Evolutionary conservation across 2,113 vertebrate species (phyloP).

Genomic region (Labeo catla): DNA sequence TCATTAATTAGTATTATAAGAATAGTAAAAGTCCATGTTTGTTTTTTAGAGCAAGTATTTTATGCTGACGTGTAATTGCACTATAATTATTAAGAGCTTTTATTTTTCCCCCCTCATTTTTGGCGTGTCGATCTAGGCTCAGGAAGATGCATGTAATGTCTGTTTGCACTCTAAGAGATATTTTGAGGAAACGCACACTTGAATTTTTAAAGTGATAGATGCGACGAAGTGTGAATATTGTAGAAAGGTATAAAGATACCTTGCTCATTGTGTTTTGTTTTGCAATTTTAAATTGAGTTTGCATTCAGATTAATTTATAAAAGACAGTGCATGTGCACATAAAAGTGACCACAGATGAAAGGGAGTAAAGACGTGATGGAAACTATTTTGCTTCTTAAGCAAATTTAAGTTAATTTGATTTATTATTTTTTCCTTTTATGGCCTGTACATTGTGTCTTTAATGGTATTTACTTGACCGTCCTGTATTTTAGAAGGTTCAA

Average conservation of each 20-base stretch:
- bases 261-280: neutral
- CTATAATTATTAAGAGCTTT: slow-evolving; percentile 48
- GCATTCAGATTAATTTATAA: neutral
- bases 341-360: neutral
- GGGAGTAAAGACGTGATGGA: neutral
- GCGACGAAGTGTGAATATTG: neutral
- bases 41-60: slow-evolving; percentile 32
- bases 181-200: slow-evolving; percentile 19
- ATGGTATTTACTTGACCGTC: neutral
- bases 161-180: slow-evolving; percentile 3
- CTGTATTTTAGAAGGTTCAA: neutral
- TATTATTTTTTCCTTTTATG: neutral
- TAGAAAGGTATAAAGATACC: neutral
- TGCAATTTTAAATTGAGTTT: neutral
- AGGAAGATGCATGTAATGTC: slow-evolving; percentile 51
- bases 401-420: neutral
- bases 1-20: neutral
- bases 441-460: neutral
- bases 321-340: slow-evolving; percentile 2
- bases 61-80: slow-evolving; percentile 51
- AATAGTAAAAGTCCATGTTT: neutral
- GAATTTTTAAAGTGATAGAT: neutral
- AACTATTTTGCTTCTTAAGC: neutral
- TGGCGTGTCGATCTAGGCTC: slow-evolving; percentile 50
- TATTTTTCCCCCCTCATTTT: neutral